Percentiles rank a stretch among this genome's conserved stretches.
These are phyloP conservation scores for Cetoscarus ocellatus DNA, from an alignment of 2,797 vertebrate species.

Conservation along the genomic window DNA sequence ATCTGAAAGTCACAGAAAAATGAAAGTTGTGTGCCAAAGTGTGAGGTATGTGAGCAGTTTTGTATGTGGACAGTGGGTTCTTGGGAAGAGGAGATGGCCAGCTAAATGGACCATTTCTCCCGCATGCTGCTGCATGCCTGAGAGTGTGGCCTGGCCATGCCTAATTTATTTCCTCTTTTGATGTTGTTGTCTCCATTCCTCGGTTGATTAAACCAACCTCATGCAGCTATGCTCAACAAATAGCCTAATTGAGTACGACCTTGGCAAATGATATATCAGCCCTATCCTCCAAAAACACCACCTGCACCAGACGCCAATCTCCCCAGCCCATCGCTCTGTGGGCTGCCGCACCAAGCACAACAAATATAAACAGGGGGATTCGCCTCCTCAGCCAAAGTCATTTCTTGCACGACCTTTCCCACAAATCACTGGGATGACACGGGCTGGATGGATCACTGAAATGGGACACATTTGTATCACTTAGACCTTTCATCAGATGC, in stretches of 20 bases:
- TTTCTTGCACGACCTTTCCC: constrained; percentile 85
- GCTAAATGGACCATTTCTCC: constrained; percentile 84
- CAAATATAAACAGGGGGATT: constrained; percentile 79
- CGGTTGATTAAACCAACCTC: constrained; percentile 87
- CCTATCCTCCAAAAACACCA: constrained; percentile 82
- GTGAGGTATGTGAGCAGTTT: constrained; percentile 21
- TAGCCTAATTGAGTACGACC: constrained; percentile 87
- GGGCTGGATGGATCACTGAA: constrained; percentile 81
- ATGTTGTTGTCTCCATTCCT: constrained; percentile 84
- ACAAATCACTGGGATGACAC: constrained; percentile 82
- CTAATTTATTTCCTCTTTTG: constrained; percentile 87
- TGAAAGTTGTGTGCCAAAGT: constrained; percentile 19
- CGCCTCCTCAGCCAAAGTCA: constrained; percentile 82
- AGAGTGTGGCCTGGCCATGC: constrained; percentile 79
- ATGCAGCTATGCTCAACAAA: constrained; percentile 86
- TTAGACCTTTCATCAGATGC: constrained; percentile 84
- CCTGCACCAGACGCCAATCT: constrained; percentile 81
- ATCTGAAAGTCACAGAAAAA: constrained; percentile 63
- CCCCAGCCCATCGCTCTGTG: constrained; percentile 72
- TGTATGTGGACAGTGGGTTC: constrained; percentile 57
- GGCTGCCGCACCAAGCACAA: constrained; percentile 75
- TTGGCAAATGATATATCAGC: constrained; percentile 87
- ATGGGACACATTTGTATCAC: constrained; percentile 86
- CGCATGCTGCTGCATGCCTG: constrained; percentile 77
- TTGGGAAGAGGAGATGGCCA: constrained; percentile 65